Percentiles rank a stretch among this genome's conserved stretches.
phyloP scores from a whole-genome alignment of 2,888 invertebrate species.

The Lycaena phlaeas region DNA sequence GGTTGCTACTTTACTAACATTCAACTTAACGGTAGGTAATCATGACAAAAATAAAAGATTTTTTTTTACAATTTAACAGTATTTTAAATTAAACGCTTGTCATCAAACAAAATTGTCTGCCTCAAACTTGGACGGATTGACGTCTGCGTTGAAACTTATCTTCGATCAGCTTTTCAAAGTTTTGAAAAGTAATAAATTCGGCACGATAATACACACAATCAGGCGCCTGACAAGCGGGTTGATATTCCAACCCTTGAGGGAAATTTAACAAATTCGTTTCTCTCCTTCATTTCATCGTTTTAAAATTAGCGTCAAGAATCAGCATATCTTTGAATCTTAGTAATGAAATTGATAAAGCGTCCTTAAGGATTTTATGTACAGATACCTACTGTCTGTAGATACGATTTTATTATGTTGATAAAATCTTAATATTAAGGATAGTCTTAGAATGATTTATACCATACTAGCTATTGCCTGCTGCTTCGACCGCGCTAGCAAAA shows the following conservation, averaged over 20 bases:
- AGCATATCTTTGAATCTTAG: not conserved
- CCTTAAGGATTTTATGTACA: too few relatives aligned
- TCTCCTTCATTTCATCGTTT: slow-evolving; percentile 11
- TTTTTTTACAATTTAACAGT: too few relatives aligned
- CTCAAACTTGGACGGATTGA: slow-evolving; percentile 15
- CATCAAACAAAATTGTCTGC: slow-evolving; percentile 11
- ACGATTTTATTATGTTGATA: too few relatives aligned
- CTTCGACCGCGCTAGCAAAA: too few relatives aligned
- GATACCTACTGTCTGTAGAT: too few relatives aligned
- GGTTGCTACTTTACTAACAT: too few relatives aligned
- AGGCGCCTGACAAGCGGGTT: slow-evolving; percentile 12
- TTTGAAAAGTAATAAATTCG: slow-evolving; percentile 21
- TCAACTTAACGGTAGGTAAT: too few relatives aligned
- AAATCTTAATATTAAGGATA: too few relatives aligned
- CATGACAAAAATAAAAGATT: too few relatives aligned
- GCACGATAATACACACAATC: slow-evolving; percentile 20
- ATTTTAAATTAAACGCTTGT: not conserved
- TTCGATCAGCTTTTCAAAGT: slow-evolving; percentile 18
- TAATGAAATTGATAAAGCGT: too few relatives aligned
- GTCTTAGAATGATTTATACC: too few relatives aligned
- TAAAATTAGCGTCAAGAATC: not conserved
- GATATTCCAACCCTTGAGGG: slow-evolving; percentile 16
- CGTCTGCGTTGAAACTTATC: slow-evolving; percentile 14
- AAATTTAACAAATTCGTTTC: slow-evolving; percentile 9
- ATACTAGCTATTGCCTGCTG: too few relatives aligned